Evolutionary conservation across 2,113 vertebrate genomes (phyloP), one percentile per base, ranked within the genome.

Genomic region (Sitta europaea): DNA sequence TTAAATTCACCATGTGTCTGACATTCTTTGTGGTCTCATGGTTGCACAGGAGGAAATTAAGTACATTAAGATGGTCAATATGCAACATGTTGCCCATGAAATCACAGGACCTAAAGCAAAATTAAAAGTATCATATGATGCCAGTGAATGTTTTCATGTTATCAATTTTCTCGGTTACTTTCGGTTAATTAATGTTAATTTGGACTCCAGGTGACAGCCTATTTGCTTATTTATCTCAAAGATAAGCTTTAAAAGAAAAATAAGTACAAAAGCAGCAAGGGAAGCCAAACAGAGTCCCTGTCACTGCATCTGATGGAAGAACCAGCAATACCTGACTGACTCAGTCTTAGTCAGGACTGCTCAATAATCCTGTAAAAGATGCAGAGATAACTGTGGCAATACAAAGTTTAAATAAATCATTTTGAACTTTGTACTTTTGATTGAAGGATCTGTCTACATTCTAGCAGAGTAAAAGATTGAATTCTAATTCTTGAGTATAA

Each of bases 241-340:
- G 90, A 90, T 93, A 96, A 90, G 51, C 40, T 70, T 76, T 66
- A 47, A 85, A 91, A 23, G 47, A 48, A 91, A 82, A 85, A 55
- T 12, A 72, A 77, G 61, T 36, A 74, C 10, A 81, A n/a, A 80
- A 43, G 4, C 12, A 38, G 80, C 40, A 74, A 59, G 31, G 23
- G 23, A 73, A 90, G 54, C 33, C 65, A 78, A 91, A 85, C 20
- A 40, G 6, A 91, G 43, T 11, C 51, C 25, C 28, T 54, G n/a
- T 55, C 73, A 59, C 14, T 42, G 57, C 9, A 12, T 53, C 38
- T 45, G 50, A 33, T 8, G 57, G 28, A 70, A 45, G 36, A 43
- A 36, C 10, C 27, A 36, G 24, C 31, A n/a, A 38, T 25, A 71
- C 23, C 66, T 65, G 66, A 35, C 40, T 83, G 75, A 72, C n/a